These are phyloP conservation scores for Alca torda DNA, from an alignment of 2,797 vertebrate genomes.

Conservation along the genomic window DNA sequence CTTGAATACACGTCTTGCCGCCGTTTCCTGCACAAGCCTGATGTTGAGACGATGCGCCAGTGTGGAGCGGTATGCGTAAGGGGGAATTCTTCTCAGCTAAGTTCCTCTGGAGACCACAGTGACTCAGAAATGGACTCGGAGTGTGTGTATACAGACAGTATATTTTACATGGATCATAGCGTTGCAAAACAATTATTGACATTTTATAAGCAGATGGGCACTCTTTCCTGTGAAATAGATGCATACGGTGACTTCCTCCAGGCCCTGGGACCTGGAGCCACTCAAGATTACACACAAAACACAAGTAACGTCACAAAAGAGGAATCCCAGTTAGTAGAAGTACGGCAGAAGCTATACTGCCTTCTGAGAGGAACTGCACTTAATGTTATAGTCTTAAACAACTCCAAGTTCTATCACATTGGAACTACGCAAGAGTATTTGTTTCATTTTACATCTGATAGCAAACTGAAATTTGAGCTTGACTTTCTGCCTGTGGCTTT, in stretches of 20 bases:
- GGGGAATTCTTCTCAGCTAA: background rate
- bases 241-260: conserved; percentile 97
- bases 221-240: conserved; percentile 89
- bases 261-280: conserved; percentile 86
- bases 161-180: conserved; percentile 86
- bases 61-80: conserved; percentile 77
- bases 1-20: conserved; percentile 80
- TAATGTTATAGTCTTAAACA: conserved; percentile 87
- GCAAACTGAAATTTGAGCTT: conserved; percentile 81
- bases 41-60: conserved; percentile 78
- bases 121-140: conserved; percentile 18
- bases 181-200: conserved; percentile 76
- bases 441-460: conserved; percentile 83
- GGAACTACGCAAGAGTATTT: conserved; percentile 91
- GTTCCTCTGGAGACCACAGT: background rate
- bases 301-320: conserved; percentile 75
- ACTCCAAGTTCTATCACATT: conserved; percentile 94
- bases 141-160: conserved; percentile 94
- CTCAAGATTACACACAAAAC: conserved; percentile 80
- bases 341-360: conserved; percentile 84
- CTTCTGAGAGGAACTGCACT: conserved; percentile 83
- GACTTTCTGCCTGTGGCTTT: conserved; percentile 81
- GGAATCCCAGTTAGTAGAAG: conserved; percentile 71
- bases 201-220: conserved; percentile 80
- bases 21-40: conserved; percentile 92